Evolutionary conservation across 1,140 invertebrate genomes (phyloP), one percentile per base, ranked within the genome.

Genomic region (Nilaparvata lugens): DNA sequence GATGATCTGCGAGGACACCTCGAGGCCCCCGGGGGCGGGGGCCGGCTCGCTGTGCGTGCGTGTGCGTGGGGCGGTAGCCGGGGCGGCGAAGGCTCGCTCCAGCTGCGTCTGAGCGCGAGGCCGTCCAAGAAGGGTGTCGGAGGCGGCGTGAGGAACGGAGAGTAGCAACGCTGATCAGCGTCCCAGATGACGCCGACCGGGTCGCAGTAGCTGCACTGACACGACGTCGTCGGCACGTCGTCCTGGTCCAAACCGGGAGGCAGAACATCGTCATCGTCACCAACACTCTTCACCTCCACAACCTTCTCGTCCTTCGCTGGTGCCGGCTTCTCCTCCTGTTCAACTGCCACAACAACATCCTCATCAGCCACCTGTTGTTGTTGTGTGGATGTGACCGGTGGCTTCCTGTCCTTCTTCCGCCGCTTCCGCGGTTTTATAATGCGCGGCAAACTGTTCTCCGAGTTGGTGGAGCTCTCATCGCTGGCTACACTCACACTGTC

Each of bases 361-460:
- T 70, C 19, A 70, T 62, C 70, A 69, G 18, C 13, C 28, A 24
- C 72, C 70, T 60, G 70, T 69, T 18, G 74, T n/a, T 35, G 28
- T 28, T 28, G 31, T 66, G 64, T 73, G 70, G 61, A 73, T 71
- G 7, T 57, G 54, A 64, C 59, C 66, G 65, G 66, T 62, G 57
- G 71, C 70, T 91, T 91, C 56, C 89, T 78, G 67, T 92, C 90
- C 73, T 93, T 93, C 82, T 93, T 94, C 68, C 89, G 81, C 18
- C 91, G 79, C 71, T 94, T 94, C 11, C 90, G 75, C 0, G 89
- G 90, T 72, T 93, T 94, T 67, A 93, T 93, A 54, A 93, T 91
- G 48, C 90, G 78, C 21, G 90, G 91, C 65, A 93, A 72, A 72
- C 86, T 88, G 58, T 84, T 87, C 66, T 91, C 89, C 1, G 85